Conservation (phyloP, 2,113 vertebrate genomes). For the Meriones unguiculatus region DNA sequence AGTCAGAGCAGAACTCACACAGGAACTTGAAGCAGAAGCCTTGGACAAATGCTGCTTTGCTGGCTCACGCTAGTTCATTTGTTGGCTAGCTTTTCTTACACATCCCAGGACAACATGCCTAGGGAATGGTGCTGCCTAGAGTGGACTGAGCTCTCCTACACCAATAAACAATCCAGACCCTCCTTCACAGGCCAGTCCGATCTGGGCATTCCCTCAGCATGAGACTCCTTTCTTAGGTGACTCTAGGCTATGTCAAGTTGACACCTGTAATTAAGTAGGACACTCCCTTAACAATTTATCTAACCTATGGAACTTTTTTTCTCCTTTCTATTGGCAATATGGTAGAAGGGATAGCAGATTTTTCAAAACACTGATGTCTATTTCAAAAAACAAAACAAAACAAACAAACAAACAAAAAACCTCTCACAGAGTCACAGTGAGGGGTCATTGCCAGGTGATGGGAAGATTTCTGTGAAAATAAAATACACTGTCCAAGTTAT, state of each 20-base stretch:
- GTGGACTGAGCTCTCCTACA: background rate
- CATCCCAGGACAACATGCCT: background rate
- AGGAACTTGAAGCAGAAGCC: background rate
- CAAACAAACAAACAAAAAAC: background rate
- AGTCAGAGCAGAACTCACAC: background rate
- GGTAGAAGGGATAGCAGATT: background rate
- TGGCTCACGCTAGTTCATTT: background rate
- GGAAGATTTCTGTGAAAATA: slow-evolving; percentile 6
- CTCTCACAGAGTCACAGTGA: background rate
- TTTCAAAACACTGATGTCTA: background rate
- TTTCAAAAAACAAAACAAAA: background rate
- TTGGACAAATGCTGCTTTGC: background rate
- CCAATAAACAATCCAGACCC: background rate
- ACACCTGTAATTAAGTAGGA: background rate
- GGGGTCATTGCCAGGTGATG: background rate
- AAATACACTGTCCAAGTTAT: slow-evolving; percentile 12
- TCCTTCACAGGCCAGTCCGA: background rate
- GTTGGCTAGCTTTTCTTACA: background rate
- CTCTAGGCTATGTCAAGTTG: background rate
- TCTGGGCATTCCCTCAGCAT: background rate
- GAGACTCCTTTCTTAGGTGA: background rate
- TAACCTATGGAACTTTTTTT: background rate
- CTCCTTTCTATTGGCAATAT: background rate
- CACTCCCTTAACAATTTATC: background rate
- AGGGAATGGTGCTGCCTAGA: background rate